Evolutionary conservation across 2,888 invertebrate species (phyloP).

Genomic region (Zonitis immaculata): DNA sequence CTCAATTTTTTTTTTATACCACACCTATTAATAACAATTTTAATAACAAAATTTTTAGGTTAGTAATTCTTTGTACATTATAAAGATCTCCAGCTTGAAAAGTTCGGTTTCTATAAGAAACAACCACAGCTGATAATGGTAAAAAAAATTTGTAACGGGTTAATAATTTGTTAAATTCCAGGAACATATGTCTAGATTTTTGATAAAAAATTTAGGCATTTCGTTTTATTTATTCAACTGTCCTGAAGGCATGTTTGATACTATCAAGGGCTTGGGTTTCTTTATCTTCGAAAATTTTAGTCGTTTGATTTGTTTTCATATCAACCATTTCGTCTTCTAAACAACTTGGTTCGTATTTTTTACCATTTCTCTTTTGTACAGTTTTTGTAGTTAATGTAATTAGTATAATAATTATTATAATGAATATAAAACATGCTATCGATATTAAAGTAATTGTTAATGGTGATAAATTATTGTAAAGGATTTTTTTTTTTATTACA

Average conservation of each 20-base stretch:
- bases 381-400: slow-evolving; percentile 24
- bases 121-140: slow-evolving; percentile 11
- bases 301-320: slow-evolving; percentile 13
- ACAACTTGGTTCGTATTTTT: slow-evolving; percentile 1
- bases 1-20: no score
- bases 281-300: slow-evolving; percentile 32
- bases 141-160: no score
- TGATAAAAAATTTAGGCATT: no score
- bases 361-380: slow-evolving; percentile 6
- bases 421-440: slow-evolving; percentile 35
- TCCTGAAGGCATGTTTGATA: slow-evolving; percentile 31
- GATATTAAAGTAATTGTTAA: slow-evolving; percentile 39
- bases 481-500: slow-evolving; percentile 29
- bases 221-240: slow-evolving; percentile 28
- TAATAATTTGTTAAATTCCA: no score
- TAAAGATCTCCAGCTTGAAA: slow-evolving; percentile 7
- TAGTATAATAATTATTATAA: slow-evolving; percentile 34
- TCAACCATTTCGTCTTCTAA: slow-evolving; percentile 24
- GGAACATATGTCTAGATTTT: no score
- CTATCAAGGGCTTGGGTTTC: slow-evolving; percentile 30
- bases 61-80: no score
- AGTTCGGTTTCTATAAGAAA: slow-evolving; percentile 18
- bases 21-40: no score
- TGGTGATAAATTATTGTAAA: slow-evolving; percentile 34
- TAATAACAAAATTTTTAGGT: not conserved